Conservation (phyloP, 1,140 invertebrate species). For the Tribolium castaneum region DNA sequence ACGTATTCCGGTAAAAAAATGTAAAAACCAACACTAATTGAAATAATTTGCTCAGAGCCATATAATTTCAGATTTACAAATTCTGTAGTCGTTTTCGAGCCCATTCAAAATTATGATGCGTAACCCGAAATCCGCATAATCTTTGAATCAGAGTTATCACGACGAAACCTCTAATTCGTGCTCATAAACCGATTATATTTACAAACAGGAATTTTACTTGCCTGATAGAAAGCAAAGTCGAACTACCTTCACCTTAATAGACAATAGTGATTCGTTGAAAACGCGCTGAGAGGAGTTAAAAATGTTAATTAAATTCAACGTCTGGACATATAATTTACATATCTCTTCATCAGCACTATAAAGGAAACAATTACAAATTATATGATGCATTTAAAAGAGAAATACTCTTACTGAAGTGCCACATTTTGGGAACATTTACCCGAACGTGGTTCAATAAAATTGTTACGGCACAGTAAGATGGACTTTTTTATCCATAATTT, state of each 20-base stretch:
- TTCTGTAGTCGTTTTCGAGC: not conserved
- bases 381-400: slow-evolving; percentile 27
- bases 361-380: slow-evolving; percentile 35
- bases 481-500: no score
- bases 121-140: not conserved
- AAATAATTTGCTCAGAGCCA: not conserved
- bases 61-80: not conserved
- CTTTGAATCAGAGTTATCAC: not conserved
- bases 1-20: no score
- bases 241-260: slow-evolving; percentile 7
- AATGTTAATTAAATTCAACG: slow-evolving; percentile 22
- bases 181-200: not conserved
- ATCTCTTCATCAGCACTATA: slow-evolving; percentile 7
- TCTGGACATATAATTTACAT: slow-evolving; percentile 28
- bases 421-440: not conserved
- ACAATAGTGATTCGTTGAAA: slow-evolving; percentile 11
- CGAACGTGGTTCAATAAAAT: not conserved
- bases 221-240: not conserved
- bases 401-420: slow-evolving; percentile 16
- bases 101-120: not conserved
- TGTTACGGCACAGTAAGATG: not conserved
- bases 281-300: slow-evolving; percentile 1
- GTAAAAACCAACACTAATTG: no score
- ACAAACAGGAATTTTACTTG: not conserved
- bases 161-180: not conserved